phyloP scores from a whole-genome alignment of 2,888 invertebrate genomes.

The Labia minor region DNA sequence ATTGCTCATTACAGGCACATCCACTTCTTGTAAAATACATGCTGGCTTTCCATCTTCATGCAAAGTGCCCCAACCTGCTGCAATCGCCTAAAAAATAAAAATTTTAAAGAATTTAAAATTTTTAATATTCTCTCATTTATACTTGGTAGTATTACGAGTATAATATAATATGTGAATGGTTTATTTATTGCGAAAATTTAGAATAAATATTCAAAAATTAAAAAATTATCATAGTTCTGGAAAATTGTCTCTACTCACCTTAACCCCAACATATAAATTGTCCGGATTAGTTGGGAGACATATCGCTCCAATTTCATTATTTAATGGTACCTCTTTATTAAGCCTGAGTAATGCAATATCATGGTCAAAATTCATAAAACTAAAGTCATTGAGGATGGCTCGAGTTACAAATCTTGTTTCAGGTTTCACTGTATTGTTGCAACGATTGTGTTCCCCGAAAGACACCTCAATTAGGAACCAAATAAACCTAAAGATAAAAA shows the following conservation, averaged over 20 bases:
- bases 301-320: slow-evolving; percentile 67
- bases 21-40: slow-evolving; percentile 71
- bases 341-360: slow-evolving; percentile 73
- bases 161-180: too few relatives aligned
- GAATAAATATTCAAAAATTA: too few relatives aligned
- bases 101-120: too few relatives aligned
- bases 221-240: too few relatives aligned
- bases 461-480: slow-evolving; percentile 88
- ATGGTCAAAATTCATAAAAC: slow-evolving; percentile 75
- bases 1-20: slow-evolving; percentile 57
- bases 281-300: slow-evolving; percentile 59
- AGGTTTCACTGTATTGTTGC: slow-evolving; percentile 56
- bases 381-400: slow-evolving; percentile 69
- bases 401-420: slow-evolving; percentile 70
- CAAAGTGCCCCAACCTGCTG: slow-evolving; percentile 85
- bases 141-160: too few relatives aligned
- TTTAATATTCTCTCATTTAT: too few relatives aligned
- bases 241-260: neutral
- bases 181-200: too few relatives aligned
- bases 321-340: slow-evolving; percentile 68
- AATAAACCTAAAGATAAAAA: slow-evolving; percentile 59
- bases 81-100: too few relatives aligned
- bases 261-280: neutral
- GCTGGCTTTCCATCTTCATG: slow-evolving; percentile 78
- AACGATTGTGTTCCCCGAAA: slow-evolving; percentile 77